Conservation (phyloP, 2,113 vertebrate species). For the Myiagra hebetior region DNA sequence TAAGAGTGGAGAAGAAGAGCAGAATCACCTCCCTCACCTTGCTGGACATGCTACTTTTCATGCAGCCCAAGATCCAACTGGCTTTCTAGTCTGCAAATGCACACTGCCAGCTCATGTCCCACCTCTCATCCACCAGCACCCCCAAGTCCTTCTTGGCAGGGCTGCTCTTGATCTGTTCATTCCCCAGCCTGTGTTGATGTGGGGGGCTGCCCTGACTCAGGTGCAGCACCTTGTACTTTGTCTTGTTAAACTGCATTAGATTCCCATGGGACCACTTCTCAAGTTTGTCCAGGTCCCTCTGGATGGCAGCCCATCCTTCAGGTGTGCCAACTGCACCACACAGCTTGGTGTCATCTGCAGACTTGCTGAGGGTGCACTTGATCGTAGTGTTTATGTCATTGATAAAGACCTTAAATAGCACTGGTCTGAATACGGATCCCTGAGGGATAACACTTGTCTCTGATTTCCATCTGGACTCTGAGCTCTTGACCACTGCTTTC, state of each 20-base stretch:
- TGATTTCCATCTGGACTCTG: not conserved
- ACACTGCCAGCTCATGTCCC: not conserved
- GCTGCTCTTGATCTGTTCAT: not conserved
- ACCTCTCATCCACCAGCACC: not conserved
- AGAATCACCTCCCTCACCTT: not conserved
- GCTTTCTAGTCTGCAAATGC: not conserved
- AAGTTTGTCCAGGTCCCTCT: not conserved
- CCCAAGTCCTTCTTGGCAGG: not conserved
- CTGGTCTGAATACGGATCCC: accelerated
- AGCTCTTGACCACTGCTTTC: not conserved
- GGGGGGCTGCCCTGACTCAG: not conserved
- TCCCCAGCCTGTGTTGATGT: not conserved
- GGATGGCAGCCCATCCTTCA: not conserved
- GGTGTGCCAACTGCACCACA: not conserved
- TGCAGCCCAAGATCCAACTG: not conserved
- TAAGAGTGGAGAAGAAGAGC: not conserved
- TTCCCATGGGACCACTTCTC: not conserved
- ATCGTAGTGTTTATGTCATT: not conserved
- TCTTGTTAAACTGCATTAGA: not conserved
- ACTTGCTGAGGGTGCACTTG: not conserved
- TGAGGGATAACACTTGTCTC: not conserved
- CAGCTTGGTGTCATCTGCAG: not conserved
- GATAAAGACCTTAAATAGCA: not conserved
- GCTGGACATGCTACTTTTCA: not conserved
- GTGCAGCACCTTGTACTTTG: not conserved